Conservation (phyloP, 1,140 invertebrate species). For the Nylanderia fulva region DNA sequence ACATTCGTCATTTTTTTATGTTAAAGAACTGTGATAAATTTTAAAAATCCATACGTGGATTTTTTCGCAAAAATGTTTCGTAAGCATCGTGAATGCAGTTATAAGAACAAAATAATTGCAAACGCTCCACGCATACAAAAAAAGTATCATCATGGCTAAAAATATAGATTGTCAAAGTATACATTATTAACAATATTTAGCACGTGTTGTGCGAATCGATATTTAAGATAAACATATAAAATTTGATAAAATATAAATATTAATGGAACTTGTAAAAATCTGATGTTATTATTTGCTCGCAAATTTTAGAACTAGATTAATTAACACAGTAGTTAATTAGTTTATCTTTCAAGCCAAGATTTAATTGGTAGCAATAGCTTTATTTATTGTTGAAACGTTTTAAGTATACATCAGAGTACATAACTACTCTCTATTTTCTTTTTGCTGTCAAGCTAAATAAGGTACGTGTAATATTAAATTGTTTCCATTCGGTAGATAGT, state of each 20-base stretch:
- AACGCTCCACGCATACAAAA: too few relatives aligned
- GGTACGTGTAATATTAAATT: slow-evolving; percentile 80
- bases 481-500: slow-evolving; percentile 68
- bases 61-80: background rate
- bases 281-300: background rate
- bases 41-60: background rate
- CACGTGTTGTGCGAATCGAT: background rate
- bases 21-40: slow-evolving; percentile 8
- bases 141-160: background rate
- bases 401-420: slow-evolving; percentile 81
- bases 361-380: slow-evolving; percentile 79
- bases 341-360: background rate
- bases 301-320: background rate
- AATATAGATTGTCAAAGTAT: background rate
- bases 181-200: background rate
- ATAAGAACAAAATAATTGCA: background rate
- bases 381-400: slow-evolving; percentile 84
- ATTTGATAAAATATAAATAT: slow-evolving; percentile 27
- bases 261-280: background rate
- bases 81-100: background rate
- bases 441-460: slow-evolving; percentile 68
- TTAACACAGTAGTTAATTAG: background rate
- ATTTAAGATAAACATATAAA: slow-evolving; percentile 11
- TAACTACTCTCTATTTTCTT: slow-evolving; percentile 75
- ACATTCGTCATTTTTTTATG: background rate